These are phyloP conservation scores for Strix aluco DNA, from an alignment of 2,113 vertebrate species.

Conservation along the genomic window DNA sequence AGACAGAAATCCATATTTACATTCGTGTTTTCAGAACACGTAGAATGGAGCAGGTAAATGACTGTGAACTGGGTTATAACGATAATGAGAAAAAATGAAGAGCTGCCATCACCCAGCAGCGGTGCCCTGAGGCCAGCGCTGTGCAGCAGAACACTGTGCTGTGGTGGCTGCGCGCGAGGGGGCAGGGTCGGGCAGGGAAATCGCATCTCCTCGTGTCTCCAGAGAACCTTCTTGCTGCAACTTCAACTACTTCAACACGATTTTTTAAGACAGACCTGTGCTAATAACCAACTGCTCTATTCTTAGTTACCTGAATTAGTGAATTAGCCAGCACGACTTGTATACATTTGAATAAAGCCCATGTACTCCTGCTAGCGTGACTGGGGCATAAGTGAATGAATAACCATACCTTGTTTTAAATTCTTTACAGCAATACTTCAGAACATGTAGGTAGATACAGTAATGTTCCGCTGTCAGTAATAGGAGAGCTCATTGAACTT, in stretches of 20 bases:
- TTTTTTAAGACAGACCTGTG: background rate
- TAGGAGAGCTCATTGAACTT: background rate
- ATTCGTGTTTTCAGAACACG: background rate
- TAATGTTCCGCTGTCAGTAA: background rate
- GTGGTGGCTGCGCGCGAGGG: background rate
- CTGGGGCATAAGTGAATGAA: background rate
- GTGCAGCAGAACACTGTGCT: background rate
- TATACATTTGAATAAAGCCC: background rate
- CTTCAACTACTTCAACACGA: background rate
- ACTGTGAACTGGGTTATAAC: background rate
- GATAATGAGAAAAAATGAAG: background rate
- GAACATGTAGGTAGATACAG: background rate
- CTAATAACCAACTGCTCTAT: background rate
- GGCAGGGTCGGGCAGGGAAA: slow-evolving; percentile 10
- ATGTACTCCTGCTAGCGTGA: background rate
- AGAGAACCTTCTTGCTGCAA: background rate
- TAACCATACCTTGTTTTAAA: background rate
- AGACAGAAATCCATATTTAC: background rate
- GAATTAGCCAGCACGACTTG: background rate
- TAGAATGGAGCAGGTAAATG: background rate
- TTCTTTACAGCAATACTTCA: background rate
- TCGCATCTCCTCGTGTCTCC: background rate
- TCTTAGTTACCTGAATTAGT: background rate
- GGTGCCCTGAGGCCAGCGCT: background rate
- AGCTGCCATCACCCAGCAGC: background rate